phyloP scores from a whole-genome alignment of 2,797 vertebrate genomes.

The Podarcis siculus region DNA sequence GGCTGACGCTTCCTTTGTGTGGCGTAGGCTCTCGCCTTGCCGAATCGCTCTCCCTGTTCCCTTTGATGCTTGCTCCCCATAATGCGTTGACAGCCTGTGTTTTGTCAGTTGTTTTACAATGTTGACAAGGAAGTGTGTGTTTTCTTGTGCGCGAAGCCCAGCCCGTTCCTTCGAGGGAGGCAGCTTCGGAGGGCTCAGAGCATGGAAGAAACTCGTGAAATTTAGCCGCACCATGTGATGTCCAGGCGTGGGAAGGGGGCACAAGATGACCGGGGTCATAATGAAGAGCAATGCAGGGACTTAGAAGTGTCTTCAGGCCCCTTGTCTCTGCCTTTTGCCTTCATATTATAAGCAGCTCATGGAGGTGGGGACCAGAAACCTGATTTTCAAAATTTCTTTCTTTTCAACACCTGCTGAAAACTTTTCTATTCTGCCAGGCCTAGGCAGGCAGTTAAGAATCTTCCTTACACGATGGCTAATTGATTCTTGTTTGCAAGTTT shows the following conservation, averaged over 20 bases:
- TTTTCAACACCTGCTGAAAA: too few species aligned
- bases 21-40: background rate
- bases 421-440: too few species aligned
- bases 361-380: too few species aligned
- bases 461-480: too few species aligned
- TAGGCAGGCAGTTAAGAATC: too few species aligned
- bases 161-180: background rate
- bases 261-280: background rate
- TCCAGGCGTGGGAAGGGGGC: background rate
- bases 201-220: background rate
- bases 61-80: background rate
- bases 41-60: background rate
- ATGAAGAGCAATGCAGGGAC: background rate
- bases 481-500: too few species aligned
- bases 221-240: background rate
- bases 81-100: conserved; percentile 22
- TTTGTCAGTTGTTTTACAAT: background rate
- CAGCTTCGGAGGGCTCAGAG: background rate
- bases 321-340: too few species aligned
- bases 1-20: background rate
- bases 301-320: background rate
- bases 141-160: background rate
- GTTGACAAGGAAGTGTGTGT: background rate
- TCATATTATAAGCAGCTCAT: too few species aligned
- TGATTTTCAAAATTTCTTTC: too few species aligned